Evolutionary conservation across 2,888 invertebrate species (phyloP).

Genomic region (Pomacea canaliculata): DNA sequence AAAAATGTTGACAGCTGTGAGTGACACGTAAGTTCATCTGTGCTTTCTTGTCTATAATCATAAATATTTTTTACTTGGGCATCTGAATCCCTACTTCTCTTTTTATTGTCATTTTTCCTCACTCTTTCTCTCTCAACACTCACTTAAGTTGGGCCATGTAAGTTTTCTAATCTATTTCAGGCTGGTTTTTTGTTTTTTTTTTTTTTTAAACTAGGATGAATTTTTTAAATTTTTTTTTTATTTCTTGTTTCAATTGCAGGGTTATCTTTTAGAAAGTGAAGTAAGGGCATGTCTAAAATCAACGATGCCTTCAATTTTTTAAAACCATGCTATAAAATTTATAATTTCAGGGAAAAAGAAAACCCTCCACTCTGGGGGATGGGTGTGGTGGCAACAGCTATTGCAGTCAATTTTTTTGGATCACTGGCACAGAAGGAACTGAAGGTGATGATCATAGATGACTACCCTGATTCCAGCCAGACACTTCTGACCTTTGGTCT

Average conservation of each 20-base stretch:
- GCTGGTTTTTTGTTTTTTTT: not conserved
- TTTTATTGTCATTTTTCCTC: not conserved
- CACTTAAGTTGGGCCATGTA: not conserved
- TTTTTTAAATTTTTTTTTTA: not conserved
- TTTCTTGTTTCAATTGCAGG: not conserved
- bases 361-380: conserved; percentile 22
- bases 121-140: not conserved
- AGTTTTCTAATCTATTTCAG: not conserved
- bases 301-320: not conserved
- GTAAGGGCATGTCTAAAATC: not conserved
- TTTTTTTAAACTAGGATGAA: not conserved
- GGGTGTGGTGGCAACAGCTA: conserved; percentile 20
- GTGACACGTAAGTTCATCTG: conserved; percentile 18
- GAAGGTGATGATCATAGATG: conserved; percentile 3
- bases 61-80: not conserved
- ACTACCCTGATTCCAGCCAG: not conserved
- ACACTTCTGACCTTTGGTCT: conserved; percentile 8
- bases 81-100: too few relatives aligned
- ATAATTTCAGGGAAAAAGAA: conserved; percentile 19
- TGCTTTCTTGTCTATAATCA: not conserved
- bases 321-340: too few relatives aligned
- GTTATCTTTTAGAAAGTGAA: not conserved
- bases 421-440: conserved; percentile 20
- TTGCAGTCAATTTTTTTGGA: conserved; percentile 4
- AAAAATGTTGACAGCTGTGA: conserved; percentile 19